Evolutionary conservation across 1,140 invertebrate species (phyloP), one percentile per base, ranked within the genome.

Genomic region (Ostrea edulis): DNA sequence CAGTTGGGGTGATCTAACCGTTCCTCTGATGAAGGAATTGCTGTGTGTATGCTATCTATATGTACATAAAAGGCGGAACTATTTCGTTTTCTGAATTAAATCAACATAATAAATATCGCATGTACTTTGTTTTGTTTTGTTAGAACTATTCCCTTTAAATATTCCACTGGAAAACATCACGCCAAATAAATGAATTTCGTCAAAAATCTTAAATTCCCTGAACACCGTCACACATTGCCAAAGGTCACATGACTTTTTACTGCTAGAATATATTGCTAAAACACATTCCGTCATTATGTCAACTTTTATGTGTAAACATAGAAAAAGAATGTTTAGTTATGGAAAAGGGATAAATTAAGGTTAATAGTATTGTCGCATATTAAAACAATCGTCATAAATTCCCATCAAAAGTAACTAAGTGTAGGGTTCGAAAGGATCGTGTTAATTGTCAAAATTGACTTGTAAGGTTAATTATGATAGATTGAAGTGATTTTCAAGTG

Each of bases 321-420:
- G 29, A 22, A 20, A 77, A 35, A 25, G 25, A 77, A 77, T 77
- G 68, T 12, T 2, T 77, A 77, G 25, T 77, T 29, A 29, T 77
- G 68, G 29, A 9, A 77, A 9, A 17, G 9, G 68, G 68, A 77
- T 35, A 77, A 29, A 29, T 77, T 29, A 77, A 77, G 68, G 68
- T 77, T 77, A 77, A 77, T 77, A 25, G 29, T 25, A 77, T 25
- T 77, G 68, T 77, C 68, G 25, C 68, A 77, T 29, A 77, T 25
- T 77, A 14, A 77, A 77, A 29, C 29, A 25, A 35, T 77, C 14
- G 68, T 77, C 68, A 25, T 77, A 77, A 77, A 77, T 77, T 77
- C 8, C 29, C 14, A 77, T 77, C 68, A 77, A 12, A 25, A 29
- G 11, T 8, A 77, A 5, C 25, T 77, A 22, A 77, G 25, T 35